Evolutionary conservation across 2,888 invertebrate species (phyloP), one percentile per base, ranked within the genome.

Genomic region (Ferdinandea cuprea): DNA sequence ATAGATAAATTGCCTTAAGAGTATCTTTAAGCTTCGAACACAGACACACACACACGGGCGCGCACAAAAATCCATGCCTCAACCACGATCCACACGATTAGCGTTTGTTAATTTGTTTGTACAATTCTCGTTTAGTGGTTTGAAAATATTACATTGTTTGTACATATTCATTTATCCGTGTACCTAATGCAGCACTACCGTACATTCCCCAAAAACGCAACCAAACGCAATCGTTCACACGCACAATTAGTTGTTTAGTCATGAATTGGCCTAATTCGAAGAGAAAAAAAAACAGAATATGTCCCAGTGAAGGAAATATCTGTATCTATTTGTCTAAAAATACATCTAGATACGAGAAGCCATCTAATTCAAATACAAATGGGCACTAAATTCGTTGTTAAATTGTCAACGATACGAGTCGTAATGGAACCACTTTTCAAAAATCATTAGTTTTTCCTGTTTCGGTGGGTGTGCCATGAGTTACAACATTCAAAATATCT

Each of bases 161-260:
- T 35, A 35, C 3, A 8, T 35, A 35, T 32, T 19, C 11, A 58
- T 11, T 8, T 42, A 25, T 58, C 25, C 13, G 37, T 25, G 15
- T 9, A 56, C 35, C 21, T 13, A 19, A 54, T 35, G 30, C 37
- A 37, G 21, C 21, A 19, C 19, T 6, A 19, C 19, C 2, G 28
- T 32, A 8, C 32, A 15, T 30, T 28, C 4, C 40, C 35, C 32
- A 3, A 44, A 68, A 35, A 28, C 15, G 15, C 19, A 15, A 37
- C 21, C 21, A 35, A 44, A 19, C n/a, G 37, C 15, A 40, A 37
- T 28, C 30, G 58, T 69, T 80, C 35, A 68, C 66, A 83, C 78
- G 78, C 78, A 69, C 68, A 83, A 83, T 83, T 83, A 78, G 78
- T 68, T n/a, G n/a, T n/a, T n/a, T 17, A 66, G 46, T 58, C 54